Conservation (phyloP, 2,888 invertebrate species). For the Trichacis sp. region DNA sequence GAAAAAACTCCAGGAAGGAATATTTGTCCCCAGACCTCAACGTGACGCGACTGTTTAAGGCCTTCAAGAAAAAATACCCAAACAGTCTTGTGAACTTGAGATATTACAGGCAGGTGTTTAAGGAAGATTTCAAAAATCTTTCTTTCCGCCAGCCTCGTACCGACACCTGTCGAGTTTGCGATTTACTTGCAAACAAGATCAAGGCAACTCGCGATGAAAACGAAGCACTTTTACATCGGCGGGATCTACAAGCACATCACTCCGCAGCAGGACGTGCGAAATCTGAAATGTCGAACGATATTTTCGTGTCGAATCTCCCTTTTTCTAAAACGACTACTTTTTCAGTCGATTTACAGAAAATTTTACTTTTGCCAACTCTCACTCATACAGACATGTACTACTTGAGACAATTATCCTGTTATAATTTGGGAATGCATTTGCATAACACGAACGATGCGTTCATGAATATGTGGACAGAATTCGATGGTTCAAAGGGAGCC, state of each 20-base stretch:
- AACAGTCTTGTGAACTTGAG: background rate
- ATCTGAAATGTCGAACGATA: too few species aligned
- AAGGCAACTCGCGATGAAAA: background rate
- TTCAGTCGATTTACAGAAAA: background rate
- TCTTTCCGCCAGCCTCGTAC: slow-evolving; percentile 3
- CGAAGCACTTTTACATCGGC: too few species aligned
- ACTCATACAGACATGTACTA: slow-evolving; percentile 6
- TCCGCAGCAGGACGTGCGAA: background rate
- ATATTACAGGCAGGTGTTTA: slow-evolving; percentile 2
- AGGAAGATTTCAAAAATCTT: background rate
- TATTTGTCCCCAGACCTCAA: slow-evolving; percentile 5
- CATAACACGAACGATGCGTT: background rate
- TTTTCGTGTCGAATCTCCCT: too few species aligned
- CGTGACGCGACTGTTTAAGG: background rate
- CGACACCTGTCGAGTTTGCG: slow-evolving; percentile 6
- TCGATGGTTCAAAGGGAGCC: background rate
- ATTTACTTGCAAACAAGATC: background rate
- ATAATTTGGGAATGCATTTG: slow-evolving; percentile 4
- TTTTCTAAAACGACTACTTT: too few species aligned
- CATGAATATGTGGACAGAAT: background rate
- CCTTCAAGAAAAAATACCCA: background rate
- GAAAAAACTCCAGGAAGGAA: background rate
- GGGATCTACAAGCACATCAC: too few species aligned
- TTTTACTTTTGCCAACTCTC: background rate
- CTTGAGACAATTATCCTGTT: slow-evolving; percentile 2